Evolutionary conservation across 2,888 invertebrate genomes (phyloP), one percentile per base, ranked within the genome.

Genomic region (Dendrolimus pini): DNA sequence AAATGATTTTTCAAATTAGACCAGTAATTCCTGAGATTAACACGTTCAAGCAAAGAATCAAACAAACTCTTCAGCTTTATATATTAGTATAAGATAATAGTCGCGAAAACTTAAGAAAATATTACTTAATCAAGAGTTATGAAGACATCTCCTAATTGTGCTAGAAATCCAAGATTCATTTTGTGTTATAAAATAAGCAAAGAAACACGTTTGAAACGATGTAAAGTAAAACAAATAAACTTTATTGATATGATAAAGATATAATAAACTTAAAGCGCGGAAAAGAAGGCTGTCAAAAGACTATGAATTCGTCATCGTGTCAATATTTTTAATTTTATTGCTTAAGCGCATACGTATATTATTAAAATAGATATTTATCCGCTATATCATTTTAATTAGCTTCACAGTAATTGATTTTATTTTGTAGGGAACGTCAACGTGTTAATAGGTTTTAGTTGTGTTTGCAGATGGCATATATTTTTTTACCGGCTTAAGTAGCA

Each of bases 181-280:
- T 30, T 30, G 6, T 30, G 30, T 30, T 30, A 30, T 30, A 30
- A 30, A 30, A 30, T 30, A 18, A 18, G 18, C 18, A 53, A 7
- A n/a, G 8, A 14, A 53, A 14, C 18, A 54, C 18, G 54, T 54
- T 30, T 54, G 30, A 14, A 54, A n/a, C 41, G 54, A 54, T 41
- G 41, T 54, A 54, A 54, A 54, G 54, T 41, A 41, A 59, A 55
- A 55, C 55, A 57, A 59, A 59, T 56, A 59, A 58, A 56, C 58
- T 68, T 67, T 69, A 69, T 67, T 64, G 66, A 62, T 60, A 64
- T 58, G 65, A 62, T 66, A 68, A 65, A 61, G 59, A 57, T 61
- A 56, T 58, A 55, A 52, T 59, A 57, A 56, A 57, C 59, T 60
- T 58, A 60, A 60, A 63, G 56, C 65, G 65, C 64, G 61, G 65